phyloP scores from a whole-genome alignment of 2,797 vertebrate genomes.

The Enteromius trimaculatus region DNA sequence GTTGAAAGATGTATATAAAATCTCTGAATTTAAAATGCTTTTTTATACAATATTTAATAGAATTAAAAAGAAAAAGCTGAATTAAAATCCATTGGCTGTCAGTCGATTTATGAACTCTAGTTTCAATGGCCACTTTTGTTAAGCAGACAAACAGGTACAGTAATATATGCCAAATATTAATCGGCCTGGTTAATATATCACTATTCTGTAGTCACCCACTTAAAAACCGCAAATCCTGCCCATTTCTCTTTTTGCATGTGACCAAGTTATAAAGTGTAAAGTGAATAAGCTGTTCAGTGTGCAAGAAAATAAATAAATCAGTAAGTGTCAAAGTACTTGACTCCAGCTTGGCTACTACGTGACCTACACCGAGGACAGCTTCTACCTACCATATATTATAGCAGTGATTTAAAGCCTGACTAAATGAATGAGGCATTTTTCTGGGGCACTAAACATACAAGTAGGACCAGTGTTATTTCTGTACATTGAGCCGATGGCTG shows the following conservation, averaged over 20 bases:
- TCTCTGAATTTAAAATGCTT: neutral
- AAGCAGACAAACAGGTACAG: neutral
- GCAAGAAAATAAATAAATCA: conserved; percentile 22
- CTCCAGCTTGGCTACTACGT: conserved; percentile 51
- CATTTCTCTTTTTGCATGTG: conserved; percentile 38
- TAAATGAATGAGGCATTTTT: conserved; percentile 61
- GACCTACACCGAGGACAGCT: conserved; percentile 51
- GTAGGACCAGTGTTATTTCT: conserved; percentile 59
- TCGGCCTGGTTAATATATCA: conserved; percentile 32
- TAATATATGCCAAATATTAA: conserved; percentile 16
- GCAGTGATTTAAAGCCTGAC: conserved; percentile 54
- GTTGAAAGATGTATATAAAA: neutral
- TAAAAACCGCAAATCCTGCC: conserved; percentile 37
- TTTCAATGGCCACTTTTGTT: neutral
- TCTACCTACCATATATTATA: conserved; percentile 58
- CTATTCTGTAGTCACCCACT: conserved; percentile 43
- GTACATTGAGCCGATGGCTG: conserved; percentile 52
- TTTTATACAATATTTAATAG: neutral
- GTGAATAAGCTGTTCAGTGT: conserved; percentile 29
- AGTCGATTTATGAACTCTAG: neutral
- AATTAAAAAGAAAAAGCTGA: neutral
- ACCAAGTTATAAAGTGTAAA: conserved; percentile 23
- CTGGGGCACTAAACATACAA: conserved; percentile 54
- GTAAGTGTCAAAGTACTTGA: conserved; percentile 32
- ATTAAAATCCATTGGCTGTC: neutral